Evolutionary conservation across 2,113 vertebrate species (phyloP), one percentile per base, ranked within the genome.

Genomic region (Orientallactaga bullata): DNA sequence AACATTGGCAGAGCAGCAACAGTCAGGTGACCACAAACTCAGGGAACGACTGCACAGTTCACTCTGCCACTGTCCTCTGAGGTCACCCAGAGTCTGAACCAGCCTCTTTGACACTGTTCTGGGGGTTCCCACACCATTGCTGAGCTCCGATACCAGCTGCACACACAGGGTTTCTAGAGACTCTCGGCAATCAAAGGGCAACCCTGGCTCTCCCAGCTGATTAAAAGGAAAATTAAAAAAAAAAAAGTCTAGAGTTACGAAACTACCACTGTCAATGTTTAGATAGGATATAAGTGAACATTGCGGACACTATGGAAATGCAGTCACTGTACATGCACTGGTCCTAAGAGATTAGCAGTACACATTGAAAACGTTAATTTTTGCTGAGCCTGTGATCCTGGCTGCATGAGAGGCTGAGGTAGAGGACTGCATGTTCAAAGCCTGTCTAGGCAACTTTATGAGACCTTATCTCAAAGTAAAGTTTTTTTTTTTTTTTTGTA

Each of bases 341-440:
- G 16, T 39, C n/a, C 32, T 11, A 39, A 32, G 39, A 93, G 28
- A 91, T 63, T 55, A 89, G 90, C 26, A 74, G n/a, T 55, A 94
- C 35, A 82, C 84, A 80, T 60, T 91, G 76, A 89, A 95, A 90
- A 60, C 63, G 61, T 78, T 18, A 58, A 72, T 7, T 63, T 28
- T 47, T 26, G 12, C 32, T 32, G 13, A 42, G 63, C 12, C n/a
- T 80, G 58, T 80, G 23, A 61, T 37, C n/a, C 13, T 8, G 1
- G 7, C 28, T 55, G 51, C 32, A 17, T n/a, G 42, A 13, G 47
- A 85, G 65, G 32, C 32, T 26, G 42, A 69, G 21, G 42, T 65
- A 69, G 13, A 15, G 24, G 13, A 4, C 51, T 69, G 24, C 32
- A 55, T 15, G 55, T 55, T 30, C 32, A 20, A 68, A 39, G 20